These are phyloP conservation scores for Setipinna tenuifilis DNA, from an alignment of 2,797 vertebrate genomes.

Conservation along the genomic window DNA sequence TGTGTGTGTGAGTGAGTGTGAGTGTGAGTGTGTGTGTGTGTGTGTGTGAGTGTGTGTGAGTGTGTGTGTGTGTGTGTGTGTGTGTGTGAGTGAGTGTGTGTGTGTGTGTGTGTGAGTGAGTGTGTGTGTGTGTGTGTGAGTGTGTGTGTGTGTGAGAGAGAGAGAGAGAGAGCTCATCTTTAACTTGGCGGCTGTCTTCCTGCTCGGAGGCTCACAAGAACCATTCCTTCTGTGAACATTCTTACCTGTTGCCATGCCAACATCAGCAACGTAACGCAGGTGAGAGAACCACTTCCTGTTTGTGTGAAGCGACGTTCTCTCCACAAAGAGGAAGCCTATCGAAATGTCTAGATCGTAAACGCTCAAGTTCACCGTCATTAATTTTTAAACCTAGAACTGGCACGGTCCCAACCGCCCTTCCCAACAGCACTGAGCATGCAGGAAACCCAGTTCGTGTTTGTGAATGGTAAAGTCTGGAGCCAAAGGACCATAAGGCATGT, in stretches of 20 bases:
- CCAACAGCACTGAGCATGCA: no score
- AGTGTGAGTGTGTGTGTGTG: not conserved
- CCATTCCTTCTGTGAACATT: not conserved
- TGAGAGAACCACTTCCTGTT: constrained; percentile 3
- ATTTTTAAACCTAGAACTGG: not conserved
- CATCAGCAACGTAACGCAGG: not conserved
- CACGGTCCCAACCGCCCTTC: no score
- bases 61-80: no score
- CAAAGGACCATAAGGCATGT: no score
- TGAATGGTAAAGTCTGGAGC: no score
- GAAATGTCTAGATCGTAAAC: not conserved
- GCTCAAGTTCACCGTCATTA: not conserved
- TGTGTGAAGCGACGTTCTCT: not conserved
- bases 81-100: no score
- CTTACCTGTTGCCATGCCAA: not conserved
- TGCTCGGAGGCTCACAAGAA: not conserved
- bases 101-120: no score
- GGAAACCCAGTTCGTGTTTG: no score
- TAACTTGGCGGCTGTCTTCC: not conserved
- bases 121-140: not conserved
- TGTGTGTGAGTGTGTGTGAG: no score
- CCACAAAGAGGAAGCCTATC: not conserved
- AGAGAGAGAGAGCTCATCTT: not conserved
- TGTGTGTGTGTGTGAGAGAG: not conserved
- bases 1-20: not conserved